These are phyloP conservation scores for Dasysyrphus tricinctus DNA, from an alignment of 2,888 invertebrate genomes.

Conservation along the genomic window DNA sequence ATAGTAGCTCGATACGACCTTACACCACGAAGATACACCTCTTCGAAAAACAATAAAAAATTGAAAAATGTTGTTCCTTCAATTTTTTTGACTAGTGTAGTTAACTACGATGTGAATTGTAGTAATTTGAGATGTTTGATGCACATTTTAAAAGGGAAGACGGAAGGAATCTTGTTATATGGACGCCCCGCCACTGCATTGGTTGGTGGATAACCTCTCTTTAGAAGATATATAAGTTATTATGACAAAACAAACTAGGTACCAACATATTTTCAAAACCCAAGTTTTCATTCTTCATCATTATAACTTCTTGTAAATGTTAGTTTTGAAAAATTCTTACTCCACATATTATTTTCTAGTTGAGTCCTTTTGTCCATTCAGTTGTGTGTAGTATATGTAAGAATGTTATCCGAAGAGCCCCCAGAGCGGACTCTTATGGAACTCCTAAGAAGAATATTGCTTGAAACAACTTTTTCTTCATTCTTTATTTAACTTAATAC, in stretches of 20 bases:
- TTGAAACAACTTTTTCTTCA: constrained; percentile 33
- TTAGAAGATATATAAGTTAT: background rate
- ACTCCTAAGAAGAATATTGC: background rate
- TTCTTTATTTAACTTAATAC: constrained; percentile 25
- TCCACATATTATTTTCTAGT: background rate
- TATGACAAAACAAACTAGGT: constrained; percentile 12
- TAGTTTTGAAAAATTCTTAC: constrained; percentile 27
- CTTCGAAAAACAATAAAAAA: no score
- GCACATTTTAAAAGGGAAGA: no score
- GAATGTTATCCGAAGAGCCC: constrained; percentile 42
- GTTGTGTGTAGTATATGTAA: background rate
- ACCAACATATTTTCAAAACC: background rate
- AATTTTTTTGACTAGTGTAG: no score
- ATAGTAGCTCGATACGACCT: no score
- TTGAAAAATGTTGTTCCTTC: no score
- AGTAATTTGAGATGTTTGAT: no score
- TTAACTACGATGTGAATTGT: no score
- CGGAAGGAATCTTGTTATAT: no score
- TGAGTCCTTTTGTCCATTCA: constrained; percentile 25
- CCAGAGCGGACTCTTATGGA: constrained; percentile 9
- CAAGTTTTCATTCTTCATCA: constrained; percentile 24
- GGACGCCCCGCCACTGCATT: no score
- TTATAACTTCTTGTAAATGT: constrained; percentile 35
- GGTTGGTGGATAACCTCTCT: no score
- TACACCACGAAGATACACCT: no score